These are phyloP conservation scores for Parascotia fuliginaria DNA, from an alignment of 2,888 invertebrate species.

Conservation along the genomic window DNA sequence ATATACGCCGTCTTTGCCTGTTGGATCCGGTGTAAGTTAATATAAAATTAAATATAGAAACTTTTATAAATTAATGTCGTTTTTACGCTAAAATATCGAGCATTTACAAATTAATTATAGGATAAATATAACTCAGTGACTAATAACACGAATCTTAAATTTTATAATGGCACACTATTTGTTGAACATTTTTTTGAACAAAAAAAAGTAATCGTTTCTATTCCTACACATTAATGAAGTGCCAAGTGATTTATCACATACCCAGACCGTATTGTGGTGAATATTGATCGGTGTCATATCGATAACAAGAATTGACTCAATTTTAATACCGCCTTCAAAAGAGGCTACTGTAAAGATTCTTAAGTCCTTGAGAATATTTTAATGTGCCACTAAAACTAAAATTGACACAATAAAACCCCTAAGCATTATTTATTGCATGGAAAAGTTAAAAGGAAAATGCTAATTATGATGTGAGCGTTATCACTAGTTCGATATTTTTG, in stretches of 20 bases:
- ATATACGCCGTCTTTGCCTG: too few species aligned
- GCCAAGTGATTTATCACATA: conserved; percentile 28
- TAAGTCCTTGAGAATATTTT: neutral
- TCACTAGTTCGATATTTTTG: too few species aligned
- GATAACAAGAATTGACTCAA: conserved; percentile 10
- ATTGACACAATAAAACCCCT: conserved; percentile 6
- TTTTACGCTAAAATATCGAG: conserved; percentile 17
- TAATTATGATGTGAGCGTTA: neutral
- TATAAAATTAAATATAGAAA: conserved; percentile 9
- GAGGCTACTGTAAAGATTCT: conserved; percentile 17
- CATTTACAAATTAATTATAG: conserved; percentile 14
- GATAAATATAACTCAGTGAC: conserved; percentile 18
- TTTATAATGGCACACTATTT: conserved; percentile 61
- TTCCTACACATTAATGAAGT: conserved; percentile 6
- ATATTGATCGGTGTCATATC: conserved; percentile 11
- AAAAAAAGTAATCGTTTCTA: neutral
- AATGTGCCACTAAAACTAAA: conserved; percentile 1
- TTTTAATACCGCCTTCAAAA: conserved; percentile 11
- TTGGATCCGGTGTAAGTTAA: too few species aligned
- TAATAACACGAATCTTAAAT: conserved; percentile 38
- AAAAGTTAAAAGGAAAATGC: neutral
- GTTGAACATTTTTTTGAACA: neutral
- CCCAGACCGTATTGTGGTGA: conserved; percentile 15
- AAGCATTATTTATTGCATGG: conserved; percentile 14
- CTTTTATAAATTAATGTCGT: conserved; percentile 6